These are phyloP conservation scores for Noctua comes DNA, from an alignment of 2,888 invertebrate species.

Conservation along the genomic window DNA sequence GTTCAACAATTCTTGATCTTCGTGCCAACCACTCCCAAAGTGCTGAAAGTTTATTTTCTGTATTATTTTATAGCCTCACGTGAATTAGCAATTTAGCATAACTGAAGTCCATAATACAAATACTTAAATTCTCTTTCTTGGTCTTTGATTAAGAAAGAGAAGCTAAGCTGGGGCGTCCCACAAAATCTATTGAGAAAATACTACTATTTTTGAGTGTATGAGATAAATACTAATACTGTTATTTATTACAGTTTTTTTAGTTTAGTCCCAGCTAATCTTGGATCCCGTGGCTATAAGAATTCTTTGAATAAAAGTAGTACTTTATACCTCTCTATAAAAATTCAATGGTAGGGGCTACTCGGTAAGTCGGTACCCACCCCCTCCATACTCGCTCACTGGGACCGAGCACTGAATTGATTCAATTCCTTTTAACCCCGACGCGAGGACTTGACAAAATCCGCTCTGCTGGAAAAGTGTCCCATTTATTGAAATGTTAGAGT, in stretches of 20 bases:
- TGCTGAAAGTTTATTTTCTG: background rate
- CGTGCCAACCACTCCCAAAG: background rate
- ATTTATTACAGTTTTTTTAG: too few species aligned
- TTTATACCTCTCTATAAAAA: background rate
- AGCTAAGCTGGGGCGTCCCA: background rate
- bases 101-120: background rate
- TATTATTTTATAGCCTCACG: background rate
- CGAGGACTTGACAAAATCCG: constrained; percentile 79
- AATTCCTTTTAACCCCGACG: constrained; percentile 80
- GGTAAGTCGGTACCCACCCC: constrained; percentile 60
- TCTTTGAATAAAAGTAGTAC: background rate
- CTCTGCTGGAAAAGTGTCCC: constrained; percentile 75
- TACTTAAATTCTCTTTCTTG: background rate
- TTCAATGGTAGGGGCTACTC: constrained; percentile 56
- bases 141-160: background rate
- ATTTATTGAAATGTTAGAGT: constrained; percentile 65
- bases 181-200: background rate
- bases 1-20: background rate
- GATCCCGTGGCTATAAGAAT: background rate
- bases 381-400: constrained; percentile 63
- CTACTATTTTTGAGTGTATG: background rate
- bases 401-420: constrained; percentile 83
- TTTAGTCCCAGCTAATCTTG: background rate
- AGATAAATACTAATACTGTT: background rate
- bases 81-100: background rate